phyloP scores from a whole-genome alignment of 2,797 vertebrate species.

The Oreonectes daqikongensis region DNA sequence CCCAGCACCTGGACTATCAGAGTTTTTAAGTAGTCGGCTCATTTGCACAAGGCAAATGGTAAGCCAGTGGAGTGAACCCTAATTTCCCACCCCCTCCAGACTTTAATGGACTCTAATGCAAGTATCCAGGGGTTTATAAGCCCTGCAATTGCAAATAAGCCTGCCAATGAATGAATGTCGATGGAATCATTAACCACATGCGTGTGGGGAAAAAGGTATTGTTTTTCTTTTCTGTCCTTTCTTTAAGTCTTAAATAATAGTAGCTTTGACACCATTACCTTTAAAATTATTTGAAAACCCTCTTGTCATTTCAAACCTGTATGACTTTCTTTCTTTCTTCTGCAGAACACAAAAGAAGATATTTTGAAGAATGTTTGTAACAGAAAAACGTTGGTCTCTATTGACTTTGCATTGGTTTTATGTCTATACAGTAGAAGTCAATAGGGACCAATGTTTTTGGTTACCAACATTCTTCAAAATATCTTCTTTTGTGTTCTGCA shows the following conservation, averaged over 20 bases:
- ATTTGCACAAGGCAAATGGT: constrained; percentile 52
- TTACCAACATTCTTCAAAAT: no score
- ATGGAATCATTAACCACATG: constrained; percentile 41
- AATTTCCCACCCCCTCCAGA: constrained; percentile 48
- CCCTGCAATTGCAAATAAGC: constrained; percentile 55
- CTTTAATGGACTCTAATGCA: constrained; percentile 58
- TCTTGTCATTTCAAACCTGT: no score
- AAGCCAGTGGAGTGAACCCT: constrained; percentile 48
- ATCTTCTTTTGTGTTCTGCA: no score
- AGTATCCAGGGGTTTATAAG: constrained; percentile 54
- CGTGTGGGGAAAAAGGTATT: background rate
- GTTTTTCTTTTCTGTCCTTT: background rate
- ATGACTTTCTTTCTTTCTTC: no score
- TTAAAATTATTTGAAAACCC: background rate
- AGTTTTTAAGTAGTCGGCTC: constrained; percentile 45
- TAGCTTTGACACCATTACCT: background rate
- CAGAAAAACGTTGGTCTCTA: no score
- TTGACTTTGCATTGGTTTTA: no score
- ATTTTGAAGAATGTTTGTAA: no score
- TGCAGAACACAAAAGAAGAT: no score
- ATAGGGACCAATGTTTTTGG: no score
- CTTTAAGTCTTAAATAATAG: background rate
- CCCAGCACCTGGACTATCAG: constrained; percentile 37
- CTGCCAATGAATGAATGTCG: constrained; percentile 43
- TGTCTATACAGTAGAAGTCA: constrained; percentile 2